These are phyloP conservation scores for Cricetomys ansorgei DNA, from an alignment of 2,113 vertebrate genomes.

Conservation along the genomic window DNA sequence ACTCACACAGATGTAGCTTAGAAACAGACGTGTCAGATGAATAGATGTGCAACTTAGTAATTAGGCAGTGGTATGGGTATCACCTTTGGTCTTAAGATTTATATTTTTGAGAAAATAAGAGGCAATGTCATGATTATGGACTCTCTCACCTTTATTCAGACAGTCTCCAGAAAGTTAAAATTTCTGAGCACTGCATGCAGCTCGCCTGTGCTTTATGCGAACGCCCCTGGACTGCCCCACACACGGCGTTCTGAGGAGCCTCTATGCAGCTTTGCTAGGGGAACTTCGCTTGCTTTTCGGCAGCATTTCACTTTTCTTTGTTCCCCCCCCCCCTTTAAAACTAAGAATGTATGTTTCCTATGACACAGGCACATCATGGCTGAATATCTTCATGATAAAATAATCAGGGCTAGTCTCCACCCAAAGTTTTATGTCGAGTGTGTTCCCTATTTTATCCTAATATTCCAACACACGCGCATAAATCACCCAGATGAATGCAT, in stretches of 20 bases:
- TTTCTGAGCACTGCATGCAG: not conserved
- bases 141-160: not conserved
- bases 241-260: not conserved
- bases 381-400: not conserved
- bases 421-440: not conserved
- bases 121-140: not conserved
- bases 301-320: not conserved
- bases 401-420: not conserved
- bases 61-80: not conserved
- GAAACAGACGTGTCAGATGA: not conserved
- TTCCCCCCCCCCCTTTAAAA: not conserved
- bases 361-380: no score
- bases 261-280: not conserved
- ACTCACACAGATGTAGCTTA: not conserved
- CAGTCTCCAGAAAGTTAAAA: not conserved
- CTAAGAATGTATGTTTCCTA: not conserved
- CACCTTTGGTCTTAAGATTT: not conserved
- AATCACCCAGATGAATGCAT: not conserved
- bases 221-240: not conserved
- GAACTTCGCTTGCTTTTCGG: not conserved
- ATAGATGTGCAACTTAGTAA: not conserved
- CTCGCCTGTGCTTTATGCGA: not conserved
- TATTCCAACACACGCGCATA: conserved; percentile 43
- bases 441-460: not conserved
- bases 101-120: conserved; percentile 17